Conservation (phyloP, 2,113 vertebrate species). For the Coracopsis vasa region DNA sequence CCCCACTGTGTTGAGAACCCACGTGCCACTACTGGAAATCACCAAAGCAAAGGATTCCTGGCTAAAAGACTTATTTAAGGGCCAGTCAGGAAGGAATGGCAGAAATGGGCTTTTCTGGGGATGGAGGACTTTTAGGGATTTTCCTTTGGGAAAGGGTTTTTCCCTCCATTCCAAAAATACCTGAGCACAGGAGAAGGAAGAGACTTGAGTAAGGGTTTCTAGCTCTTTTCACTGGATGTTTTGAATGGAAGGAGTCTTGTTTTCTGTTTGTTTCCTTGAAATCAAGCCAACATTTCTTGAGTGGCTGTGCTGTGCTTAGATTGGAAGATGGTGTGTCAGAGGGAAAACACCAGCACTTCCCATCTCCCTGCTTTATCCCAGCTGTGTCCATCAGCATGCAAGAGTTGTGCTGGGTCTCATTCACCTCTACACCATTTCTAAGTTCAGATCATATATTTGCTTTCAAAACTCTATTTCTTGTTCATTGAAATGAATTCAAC, state of each 20-base stretch:
- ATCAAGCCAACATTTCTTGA: background rate
- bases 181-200: background rate
- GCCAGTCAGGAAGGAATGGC: background rate
- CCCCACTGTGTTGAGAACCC: background rate
- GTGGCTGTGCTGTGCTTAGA: background rate
- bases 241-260: background rate
- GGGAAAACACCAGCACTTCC: background rate
- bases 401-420: background rate
- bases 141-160: background rate
- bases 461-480: background rate
- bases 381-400: background rate
- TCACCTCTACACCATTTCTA: background rate
- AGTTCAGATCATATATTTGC: background rate
- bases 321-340: background rate
- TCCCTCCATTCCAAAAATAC: background rate
- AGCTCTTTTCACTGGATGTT: background rate
- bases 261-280: background rate
- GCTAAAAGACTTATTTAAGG: background rate
- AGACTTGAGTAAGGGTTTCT: background rate
- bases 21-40: background rate
- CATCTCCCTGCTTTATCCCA: background rate
- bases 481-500: background rate
- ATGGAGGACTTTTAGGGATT: background rate
- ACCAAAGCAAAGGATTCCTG: background rate
- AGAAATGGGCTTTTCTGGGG: background rate